These are phyloP conservation scores for Rhimphoctona megacephalus DNA, from an alignment of 2,888 invertebrate genomes.

Conservation along the genomic window DNA sequence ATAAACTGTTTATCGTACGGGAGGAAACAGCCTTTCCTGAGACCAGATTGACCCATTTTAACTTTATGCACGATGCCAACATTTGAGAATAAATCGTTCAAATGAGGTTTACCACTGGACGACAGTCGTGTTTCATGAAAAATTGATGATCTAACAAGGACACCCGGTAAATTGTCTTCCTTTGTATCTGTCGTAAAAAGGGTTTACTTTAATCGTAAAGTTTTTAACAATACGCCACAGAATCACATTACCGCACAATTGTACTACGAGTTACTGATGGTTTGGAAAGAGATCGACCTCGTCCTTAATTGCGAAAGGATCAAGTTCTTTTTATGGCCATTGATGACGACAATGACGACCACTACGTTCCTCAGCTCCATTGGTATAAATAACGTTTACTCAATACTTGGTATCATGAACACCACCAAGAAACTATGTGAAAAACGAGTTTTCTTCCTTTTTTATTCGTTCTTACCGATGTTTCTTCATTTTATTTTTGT, in stretches of 20 bases:
- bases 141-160: not conserved
- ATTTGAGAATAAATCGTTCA: constrained; percentile 8
- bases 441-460: constrained; percentile 46
- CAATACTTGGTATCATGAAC: constrained; percentile 16
- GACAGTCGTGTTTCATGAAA: not conserved
- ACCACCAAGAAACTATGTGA: constrained; percentile 12
- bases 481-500: not conserved
- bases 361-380: constrained; percentile 36
- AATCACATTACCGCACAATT: constrained; percentile 55
- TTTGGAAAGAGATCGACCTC: constrained; percentile 65
- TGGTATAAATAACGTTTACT: constrained; percentile 50
- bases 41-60: constrained; percentile 61
- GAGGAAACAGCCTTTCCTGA: constrained; percentile 24
- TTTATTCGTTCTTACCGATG: constrained; percentile 25
- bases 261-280: constrained; percentile 41
- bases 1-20: constrained; percentile 35
- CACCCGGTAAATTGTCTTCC: not conserved
- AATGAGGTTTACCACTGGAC: not conserved
- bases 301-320: constrained; percentile 65
- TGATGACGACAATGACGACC: constrained; percentile 49
- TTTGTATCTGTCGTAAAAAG: not conserved
- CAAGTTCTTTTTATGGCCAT: constrained; percentile 67
- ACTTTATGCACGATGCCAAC: constrained; percentile 24
- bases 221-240: constrained; percentile 3
- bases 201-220: constrained; percentile 5